Percentiles rank a stretch among this genome's conserved stretches.
Conservation (phyloP, 2,797 vertebrate genomes). For the Muscicapa striata region DNA sequence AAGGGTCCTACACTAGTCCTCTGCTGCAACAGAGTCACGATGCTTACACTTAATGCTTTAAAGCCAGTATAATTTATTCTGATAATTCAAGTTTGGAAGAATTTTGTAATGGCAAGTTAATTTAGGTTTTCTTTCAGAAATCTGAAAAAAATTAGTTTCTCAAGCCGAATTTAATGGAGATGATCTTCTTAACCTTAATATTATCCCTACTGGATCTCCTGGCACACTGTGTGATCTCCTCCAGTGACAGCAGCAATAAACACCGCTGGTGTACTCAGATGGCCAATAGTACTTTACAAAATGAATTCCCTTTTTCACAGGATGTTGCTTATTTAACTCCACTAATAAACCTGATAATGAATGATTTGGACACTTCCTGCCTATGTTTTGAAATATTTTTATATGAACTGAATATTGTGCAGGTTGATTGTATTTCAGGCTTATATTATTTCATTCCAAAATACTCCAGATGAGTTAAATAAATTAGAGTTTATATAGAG, state of each 20-base stretch:
- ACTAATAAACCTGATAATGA: background rate
- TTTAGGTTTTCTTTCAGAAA: background rate
- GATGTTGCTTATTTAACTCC: background rate
- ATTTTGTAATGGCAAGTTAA: background rate
- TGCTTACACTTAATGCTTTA: background rate
- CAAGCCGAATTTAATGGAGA: background rate
- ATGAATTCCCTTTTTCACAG: background rate
- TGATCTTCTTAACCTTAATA: background rate
- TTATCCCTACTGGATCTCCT: background rate
- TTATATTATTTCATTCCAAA: background rate
- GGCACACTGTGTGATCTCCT: background rate
- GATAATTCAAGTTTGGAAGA: background rate
- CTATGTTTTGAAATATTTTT: background rate
- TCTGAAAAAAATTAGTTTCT: background rate
- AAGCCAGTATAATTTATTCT: background rate
- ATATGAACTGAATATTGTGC: background rate
- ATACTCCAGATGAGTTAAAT: background rate
- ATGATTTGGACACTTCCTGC: background rate
- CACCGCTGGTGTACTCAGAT: background rate
- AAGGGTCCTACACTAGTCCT: background rate
- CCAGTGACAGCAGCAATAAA: background rate
- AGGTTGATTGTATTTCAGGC: background rate
- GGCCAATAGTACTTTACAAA: background rate
- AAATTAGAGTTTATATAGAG: background rate
- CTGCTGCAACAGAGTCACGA: background rate